Percentiles rank a stretch among this genome's conserved stretches.
These are phyloP conservation scores for Taphrorychus bicolor DNA, from an alignment of 2,888 invertebrate species.

Conservation along the genomic window DNA sequence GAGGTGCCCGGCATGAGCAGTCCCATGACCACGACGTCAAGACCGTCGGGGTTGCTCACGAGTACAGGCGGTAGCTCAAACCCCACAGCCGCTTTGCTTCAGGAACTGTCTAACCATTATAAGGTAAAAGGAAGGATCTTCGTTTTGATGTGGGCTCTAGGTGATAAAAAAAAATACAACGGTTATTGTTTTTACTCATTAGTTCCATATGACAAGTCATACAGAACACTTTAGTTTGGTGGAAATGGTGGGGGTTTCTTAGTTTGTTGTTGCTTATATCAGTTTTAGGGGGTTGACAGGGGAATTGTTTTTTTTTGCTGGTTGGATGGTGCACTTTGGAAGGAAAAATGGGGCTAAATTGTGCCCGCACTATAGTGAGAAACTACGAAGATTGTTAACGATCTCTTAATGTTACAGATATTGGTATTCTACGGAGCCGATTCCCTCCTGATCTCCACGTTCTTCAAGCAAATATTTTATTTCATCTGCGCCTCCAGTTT, in stretches of 20 bases:
- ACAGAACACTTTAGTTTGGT: background rate
- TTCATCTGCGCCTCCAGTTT: slow-evolving; percentile 93
- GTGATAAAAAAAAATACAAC: too few relatives aligned
- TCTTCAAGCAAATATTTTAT: slow-evolving; percentile 91
- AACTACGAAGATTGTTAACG: background rate
- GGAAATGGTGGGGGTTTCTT: too few relatives aligned
- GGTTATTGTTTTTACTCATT: too few relatives aligned
- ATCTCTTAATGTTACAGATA: slow-evolving; percentile 54
- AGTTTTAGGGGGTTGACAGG: too few relatives aligned
- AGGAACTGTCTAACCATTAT: slow-evolving; percentile 72
- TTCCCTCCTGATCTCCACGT: slow-evolving; percentile 78
- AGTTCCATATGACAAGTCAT: too few relatives aligned
- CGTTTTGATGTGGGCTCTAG: too few relatives aligned
- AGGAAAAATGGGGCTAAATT: too few relatives aligned
- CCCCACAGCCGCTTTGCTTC: slow-evolving; percentile 72
- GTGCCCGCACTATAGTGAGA: too few relatives aligned
- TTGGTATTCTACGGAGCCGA: slow-evolving; percentile 80
- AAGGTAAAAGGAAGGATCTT: slow-evolving; percentile 62
- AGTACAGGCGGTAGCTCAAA: slow-evolving; percentile 56
- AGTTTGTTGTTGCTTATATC: too few relatives aligned
- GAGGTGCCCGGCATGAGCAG: slow-evolving; percentile 78
- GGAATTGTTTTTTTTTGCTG: too few relatives aligned
- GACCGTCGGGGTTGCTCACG: slow-evolving; percentile 56
- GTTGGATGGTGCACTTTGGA: too few relatives aligned
- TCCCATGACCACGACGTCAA: too few relatives aligned